These are phyloP conservation scores for Menura novaehollandiae DNA, from an alignment of 2,113 vertebrate genomes.

Conservation along the genomic window DNA sequence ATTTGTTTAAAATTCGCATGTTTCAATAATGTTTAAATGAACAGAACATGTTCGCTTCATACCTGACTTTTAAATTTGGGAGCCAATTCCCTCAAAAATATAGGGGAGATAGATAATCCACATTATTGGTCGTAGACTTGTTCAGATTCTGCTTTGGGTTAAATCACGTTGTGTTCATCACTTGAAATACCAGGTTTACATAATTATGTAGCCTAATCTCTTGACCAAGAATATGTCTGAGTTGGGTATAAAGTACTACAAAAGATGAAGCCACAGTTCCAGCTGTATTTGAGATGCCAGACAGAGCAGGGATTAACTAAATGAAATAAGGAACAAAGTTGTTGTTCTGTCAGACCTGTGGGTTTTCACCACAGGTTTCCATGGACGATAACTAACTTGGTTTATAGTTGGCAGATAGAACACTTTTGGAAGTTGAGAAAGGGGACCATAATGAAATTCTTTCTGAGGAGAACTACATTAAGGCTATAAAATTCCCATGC, in stretches of 20 bases:
- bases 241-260: background rate
- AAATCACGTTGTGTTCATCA: background rate
- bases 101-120: background rate
- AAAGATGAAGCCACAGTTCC: background rate
- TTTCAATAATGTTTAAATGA: background rate
- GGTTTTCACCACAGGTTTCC: background rate
- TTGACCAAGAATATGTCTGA: background rate
- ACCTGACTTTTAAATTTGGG: background rate
- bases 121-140: background rate
- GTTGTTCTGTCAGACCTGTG: background rate
- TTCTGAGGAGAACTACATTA: background rate
- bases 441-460: background rate
- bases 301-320: constrained; percentile 1
- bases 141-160: background rate
- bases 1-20: background rate
- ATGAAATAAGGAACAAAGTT: background rate
- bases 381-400: background rate
- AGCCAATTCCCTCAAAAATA: background rate
- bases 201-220: background rate
- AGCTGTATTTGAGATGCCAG: background rate
- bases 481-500: background rate
- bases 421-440: background rate
- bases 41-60: background rate
- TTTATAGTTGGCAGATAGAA: background rate
- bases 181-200: background rate